Base-by-base conservation (phyloP, 2,797 vertebrate genomes). In the Lycodopsis pacificus region DNA sequence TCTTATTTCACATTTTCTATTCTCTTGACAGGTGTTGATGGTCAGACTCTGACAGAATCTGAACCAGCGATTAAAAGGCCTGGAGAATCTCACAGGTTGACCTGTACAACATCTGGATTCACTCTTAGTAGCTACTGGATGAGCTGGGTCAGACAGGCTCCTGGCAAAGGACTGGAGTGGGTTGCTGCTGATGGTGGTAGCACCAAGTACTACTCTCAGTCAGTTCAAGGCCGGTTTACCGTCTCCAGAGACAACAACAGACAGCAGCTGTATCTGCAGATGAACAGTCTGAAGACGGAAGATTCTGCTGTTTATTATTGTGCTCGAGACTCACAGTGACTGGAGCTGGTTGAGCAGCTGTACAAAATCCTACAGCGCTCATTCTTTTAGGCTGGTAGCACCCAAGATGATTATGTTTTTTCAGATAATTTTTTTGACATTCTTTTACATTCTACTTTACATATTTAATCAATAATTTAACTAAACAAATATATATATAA, bases 161-260 rank as follows among this genome's bases (percentile, higher is more conserved):
- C 34, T 49, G 88, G 86, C 71, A 88, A 85, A 65, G 44, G 79
- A 15, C 87, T 92, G 66, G 88, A 91, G 36, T 91, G 83, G 68
- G n/a, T 89, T 10, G 69, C 84, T 59, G 69, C 68, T 76, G n/a
- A 6, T 2, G 2, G 0, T 38, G 38, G 38, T 40, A 40, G 0
- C 38, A 40, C 0, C 38, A 40, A 40, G 1, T 40, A 6, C 1
- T 77, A 86, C 59, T 73, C 84, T 15, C 27, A 19, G 30, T 58
- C 78, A 13, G 78, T 78, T 10, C 1, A 78, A 19, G 32, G 32
- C 5, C 27, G 54, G 4, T 77, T 84, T 68, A 89, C 69, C 58
- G 82, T 91, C 15, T 86, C 73, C 76, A 89, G 79, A 85, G 79
- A 91, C 74, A 74, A 80, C 66, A 81, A 6, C 58, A 73, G 3